Evolutionary conservation across 1,140 invertebrate species (phyloP), one percentile per base, ranked within the genome.

Genomic region (Galleria mellonella): DNA sequence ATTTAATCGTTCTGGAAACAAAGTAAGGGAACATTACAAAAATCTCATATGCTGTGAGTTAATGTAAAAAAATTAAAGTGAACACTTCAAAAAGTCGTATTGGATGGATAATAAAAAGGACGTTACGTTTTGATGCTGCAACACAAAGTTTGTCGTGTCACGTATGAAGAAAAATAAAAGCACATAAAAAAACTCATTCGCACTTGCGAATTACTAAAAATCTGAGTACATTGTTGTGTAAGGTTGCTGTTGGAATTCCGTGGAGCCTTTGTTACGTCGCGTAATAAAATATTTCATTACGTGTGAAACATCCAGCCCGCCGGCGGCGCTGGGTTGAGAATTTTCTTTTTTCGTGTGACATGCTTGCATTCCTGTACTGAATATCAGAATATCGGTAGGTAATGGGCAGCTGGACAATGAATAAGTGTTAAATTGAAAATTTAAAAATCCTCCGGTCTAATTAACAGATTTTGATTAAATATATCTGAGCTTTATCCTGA

Each of bases 261-360:
- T 17, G 37, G 39, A 57, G 62, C 63, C 57, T 72, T 65, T 65
- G 68, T 71, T 59, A 41, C 47, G 17, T 23, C 37, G 55, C 49
- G 62, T 60, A 72, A 72, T 76, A 76, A 76, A 76, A 73, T 73
- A 73, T 76, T 76, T 76, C 70, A 76, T 76, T 76, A 73, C 62
- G 59, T 65, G 62, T 62, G 65, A 60, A 71, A 59, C 59, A 72
- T 69, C 55, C 58, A 49, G 44, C 50, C 23, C 14, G 40, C 13
- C 14, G 32, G 14, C 9, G 30, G 5, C 23, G 40, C 6, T 2
- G 17, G 17, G 2, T 23, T 2, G 17, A 23, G 6, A 23, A 3
- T 17, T 37, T 37, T 17, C 9, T 17, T 37, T 37, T 37, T 37
- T 37, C 14, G 17, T 23, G 17, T 23, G 17, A 23, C 17, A 6